Evolutionary conservation across 2,113 vertebrate genomes (phyloP), one percentile per base, ranked within the genome.

Genomic region (Myotis yumanensis): DNA sequence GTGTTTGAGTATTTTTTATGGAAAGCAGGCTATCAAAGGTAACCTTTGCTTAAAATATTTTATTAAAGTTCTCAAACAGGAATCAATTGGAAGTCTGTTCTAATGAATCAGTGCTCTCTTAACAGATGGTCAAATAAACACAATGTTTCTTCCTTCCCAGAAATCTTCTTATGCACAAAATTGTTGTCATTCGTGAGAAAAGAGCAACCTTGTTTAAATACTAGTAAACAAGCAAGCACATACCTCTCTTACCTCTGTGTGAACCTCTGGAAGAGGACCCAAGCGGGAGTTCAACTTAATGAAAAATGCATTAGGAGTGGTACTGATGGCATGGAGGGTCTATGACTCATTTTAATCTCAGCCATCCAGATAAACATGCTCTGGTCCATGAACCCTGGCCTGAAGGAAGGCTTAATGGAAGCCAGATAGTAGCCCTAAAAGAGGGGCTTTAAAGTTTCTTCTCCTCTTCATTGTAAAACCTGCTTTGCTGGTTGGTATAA

Each of bases 291-390:
- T 96, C 88, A 88, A 59, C 77, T 89, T 95, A 97, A 97, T 97
- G 96, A 97, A 97, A 96, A 97, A 97, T 96, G 93, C 97, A 97
- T 97, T 96, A 96, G 97, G 69, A 93, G 59, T n/a, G 1, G 3
- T 88, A 62, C 79, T 90, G 79, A 88, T 72, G 79, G 84, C 90
- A 51, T 43, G 1, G 89, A 93, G 90, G 69, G 59, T 93, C 92
- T 86, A 95, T 96, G 92, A 89, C 92, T 97, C 88, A 92, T 95
- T 91, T 90, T 96, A 95, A 92, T 96, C 88, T 96, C 83, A 89
- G 88, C 82, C 82, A 89, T 23, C 82, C 95, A 91, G 92, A 82
- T 94, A 95, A 90, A 85, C 64, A 92, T 83, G 95, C 48, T 1
- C 91, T 92, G 93, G 90, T 94, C 93, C 90, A 79, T 80, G 95